A percentile compares a stretch with the other conserved stretches of the same genome.
phyloP scores from a whole-genome alignment of 1,140 invertebrate genomes.

The Drosophila prosaltans region DNA sequence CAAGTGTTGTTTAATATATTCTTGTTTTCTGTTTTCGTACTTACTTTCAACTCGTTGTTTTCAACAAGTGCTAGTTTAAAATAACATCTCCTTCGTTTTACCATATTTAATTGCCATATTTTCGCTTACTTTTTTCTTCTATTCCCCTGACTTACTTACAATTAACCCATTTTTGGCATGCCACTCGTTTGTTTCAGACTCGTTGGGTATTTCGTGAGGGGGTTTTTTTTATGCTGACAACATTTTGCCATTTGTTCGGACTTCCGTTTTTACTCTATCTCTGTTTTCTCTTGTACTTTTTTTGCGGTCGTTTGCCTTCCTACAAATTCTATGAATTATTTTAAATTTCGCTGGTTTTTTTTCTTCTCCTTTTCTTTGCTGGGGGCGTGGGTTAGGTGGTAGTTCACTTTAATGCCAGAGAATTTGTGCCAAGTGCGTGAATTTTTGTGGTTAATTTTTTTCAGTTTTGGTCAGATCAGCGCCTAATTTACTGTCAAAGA shows the following conservation, averaged over 20 bases:
- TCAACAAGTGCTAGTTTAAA: no score
- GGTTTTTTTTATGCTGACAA: background rate
- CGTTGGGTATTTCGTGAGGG: background rate
- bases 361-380: background rate
- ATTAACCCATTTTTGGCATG: background rate
- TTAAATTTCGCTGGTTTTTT: background rate
- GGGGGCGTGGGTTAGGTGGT: no score
- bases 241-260: slow-evolving; percentile 1
- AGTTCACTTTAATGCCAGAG: slow-evolving; percentile 3
- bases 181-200: background rate
- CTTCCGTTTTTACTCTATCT: background rate
- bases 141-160: background rate
- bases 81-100: no score
- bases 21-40: no score
- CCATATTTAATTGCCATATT: no score
- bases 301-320: background rate
- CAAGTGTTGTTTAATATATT: no score
- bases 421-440: slow-evolving; percentile 23
- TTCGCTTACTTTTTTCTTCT: no score
- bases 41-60: no score
- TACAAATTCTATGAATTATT: slow-evolving; percentile 5
- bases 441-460: slow-evolving; percentile 10
- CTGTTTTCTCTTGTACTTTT: no score
- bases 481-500: slow-evolving; percentile 15
- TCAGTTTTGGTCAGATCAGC: slow-evolving; percentile 11